Percentiles rank a stretch among this genome's conserved stretches.
phyloP scores from a whole-genome alignment of 2,113 vertebrate species.

The Sciurus niger region DNA sequence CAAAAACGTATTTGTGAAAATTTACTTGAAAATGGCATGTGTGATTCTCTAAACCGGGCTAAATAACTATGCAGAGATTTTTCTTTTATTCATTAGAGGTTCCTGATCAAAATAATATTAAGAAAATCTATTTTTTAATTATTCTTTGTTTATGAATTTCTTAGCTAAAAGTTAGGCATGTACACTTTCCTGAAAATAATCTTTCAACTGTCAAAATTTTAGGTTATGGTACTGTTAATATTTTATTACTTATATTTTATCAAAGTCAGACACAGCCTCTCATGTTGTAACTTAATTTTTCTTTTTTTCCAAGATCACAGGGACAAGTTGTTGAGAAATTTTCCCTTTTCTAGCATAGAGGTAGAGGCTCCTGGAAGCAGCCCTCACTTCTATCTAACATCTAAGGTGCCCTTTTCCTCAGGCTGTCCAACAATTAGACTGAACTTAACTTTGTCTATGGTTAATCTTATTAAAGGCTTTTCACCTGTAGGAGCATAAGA shows the following conservation, averaged over 20 bases:
- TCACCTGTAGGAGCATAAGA: background rate
- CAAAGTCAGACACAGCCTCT: constrained; percentile 30
- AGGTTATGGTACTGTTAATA: constrained; percentile 43
- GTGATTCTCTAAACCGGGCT: background rate
- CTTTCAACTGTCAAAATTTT: constrained; percentile 62
- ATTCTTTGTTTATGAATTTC: background rate
- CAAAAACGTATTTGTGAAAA: background rate
- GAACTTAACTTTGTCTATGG: constrained; percentile 10
- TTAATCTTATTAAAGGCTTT: background rate
- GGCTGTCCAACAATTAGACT: background rate
- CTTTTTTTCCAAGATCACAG: constrained; percentile 46
- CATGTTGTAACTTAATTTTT: constrained; percentile 51
- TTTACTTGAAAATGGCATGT: constrained; percentile 20
- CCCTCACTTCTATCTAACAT: background rate
- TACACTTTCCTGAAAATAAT: constrained; percentile 26
- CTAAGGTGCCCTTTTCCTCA: background rate
- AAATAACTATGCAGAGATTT: background rate
- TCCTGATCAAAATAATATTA: constrained; percentile 20
- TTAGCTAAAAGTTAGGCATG: background rate
- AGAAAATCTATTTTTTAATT: constrained; percentile 29
- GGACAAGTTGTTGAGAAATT: constrained; percentile 1
- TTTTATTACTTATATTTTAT: constrained; percentile 65
- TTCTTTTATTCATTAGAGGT: background rate
- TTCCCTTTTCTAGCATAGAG: background rate
- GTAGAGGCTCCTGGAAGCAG: background rate